These are phyloP conservation scores for Meriones unguiculatus DNA, from an alignment of 2,113 vertebrate species.

Conservation along the genomic window DNA sequence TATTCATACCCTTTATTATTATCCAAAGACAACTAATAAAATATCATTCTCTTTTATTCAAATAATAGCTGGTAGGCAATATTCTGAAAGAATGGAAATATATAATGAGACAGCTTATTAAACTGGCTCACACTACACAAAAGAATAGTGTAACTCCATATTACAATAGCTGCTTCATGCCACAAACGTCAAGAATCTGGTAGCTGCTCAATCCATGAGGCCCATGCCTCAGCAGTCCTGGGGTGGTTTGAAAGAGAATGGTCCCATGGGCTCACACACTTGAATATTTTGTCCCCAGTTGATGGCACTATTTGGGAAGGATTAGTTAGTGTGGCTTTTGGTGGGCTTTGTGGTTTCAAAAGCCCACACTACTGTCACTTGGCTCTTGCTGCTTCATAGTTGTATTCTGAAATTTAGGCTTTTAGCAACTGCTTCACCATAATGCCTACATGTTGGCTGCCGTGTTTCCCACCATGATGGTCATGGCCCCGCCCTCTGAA, in stretches of 20 bases:
- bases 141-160: background rate
- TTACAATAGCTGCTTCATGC: background rate
- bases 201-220: background rate
- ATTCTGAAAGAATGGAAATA: background rate
- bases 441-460: background rate
- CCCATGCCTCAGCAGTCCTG: background rate
- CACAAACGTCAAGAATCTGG: background rate
- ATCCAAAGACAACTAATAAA: background rate
- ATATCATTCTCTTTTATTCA: conserved; percentile 5
- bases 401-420: background rate
- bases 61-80: background rate
- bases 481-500: background rate
- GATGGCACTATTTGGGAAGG: background rate
- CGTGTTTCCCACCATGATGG: background rate
- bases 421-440: background rate
- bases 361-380: background rate
- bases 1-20: background rate
- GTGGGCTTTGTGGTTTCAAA: background rate
- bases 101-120: background rate
- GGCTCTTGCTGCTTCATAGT: background rate
- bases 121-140: background rate
- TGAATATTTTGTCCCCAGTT: background rate
- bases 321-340: background rate
- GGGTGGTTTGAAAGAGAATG: background rate
- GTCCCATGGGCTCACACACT: background rate